These are phyloP conservation scores for Anorthoa munda DNA, from an alignment of 2,888 invertebrate species.

Conservation along the genomic window DNA sequence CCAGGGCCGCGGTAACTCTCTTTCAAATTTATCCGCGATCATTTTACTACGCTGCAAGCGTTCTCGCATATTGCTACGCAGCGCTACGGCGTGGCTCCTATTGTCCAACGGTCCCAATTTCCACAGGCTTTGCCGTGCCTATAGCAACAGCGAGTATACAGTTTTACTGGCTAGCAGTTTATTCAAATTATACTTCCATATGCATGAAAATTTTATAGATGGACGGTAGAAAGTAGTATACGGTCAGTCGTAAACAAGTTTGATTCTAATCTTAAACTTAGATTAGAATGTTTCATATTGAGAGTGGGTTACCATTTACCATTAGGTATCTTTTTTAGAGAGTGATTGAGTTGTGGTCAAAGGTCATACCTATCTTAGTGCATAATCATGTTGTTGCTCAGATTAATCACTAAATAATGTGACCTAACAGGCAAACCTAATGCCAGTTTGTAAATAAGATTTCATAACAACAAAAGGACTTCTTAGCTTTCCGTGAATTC, in stretches of 20 bases:
- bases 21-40: too few relatives aligned
- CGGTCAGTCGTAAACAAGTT: slow-evolving; percentile 37
- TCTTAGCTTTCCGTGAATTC: too few relatives aligned
- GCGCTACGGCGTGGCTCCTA: slow-evolving; percentile 21
- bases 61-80: not conserved
- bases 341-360: not conserved
- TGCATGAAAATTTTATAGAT: slow-evolving; percentile 30
- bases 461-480: too few relatives aligned
- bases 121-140: not conserved
- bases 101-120: not conserved
- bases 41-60: not conserved
- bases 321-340: not conserved
- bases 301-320: not conserved
- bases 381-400: not conserved
- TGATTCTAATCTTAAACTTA: slow-evolving; percentile 9
- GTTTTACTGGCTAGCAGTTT: not conserved
- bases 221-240: slow-evolving; percentile 14
- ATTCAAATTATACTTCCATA: slow-evolving; percentile 17
- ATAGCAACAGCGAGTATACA: not conserved
- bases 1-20: too few relatives aligned
- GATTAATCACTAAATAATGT: not conserved
- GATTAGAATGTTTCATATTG: slow-evolving; percentile 7
- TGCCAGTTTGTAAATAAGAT: too few relatives aligned
- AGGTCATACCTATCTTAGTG: not conserved
- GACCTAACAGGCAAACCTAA: too few relatives aligned